Percentiles rank a stretch among this genome's conserved stretches.
These are phyloP conservation scores for Myotis lucifugus DNA, from an alignment of 2,113 vertebrate species.

Conservation along the genomic window DNA sequence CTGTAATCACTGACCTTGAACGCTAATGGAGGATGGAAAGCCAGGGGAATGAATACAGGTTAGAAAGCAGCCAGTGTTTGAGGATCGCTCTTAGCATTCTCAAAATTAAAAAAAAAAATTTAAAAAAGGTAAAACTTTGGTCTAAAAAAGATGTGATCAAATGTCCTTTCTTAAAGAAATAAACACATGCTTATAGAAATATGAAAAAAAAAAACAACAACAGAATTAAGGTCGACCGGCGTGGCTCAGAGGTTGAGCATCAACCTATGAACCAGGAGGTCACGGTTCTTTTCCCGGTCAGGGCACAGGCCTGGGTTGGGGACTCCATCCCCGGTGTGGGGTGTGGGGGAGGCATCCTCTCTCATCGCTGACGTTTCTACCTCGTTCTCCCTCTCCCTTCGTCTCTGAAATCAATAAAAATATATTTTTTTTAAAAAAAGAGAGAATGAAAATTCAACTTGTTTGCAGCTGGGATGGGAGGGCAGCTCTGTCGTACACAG, in stretches of 20 bases:
- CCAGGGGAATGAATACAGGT: background rate
- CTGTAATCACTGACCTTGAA: fast-evolving
- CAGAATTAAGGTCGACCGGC: too few species aligned
- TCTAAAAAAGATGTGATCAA: background rate
- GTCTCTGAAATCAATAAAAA: too few species aligned
- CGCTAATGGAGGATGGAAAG: fast-evolving
- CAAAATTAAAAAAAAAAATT: background rate
- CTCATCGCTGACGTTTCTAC: too few species aligned
- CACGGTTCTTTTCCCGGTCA: too few species aligned
- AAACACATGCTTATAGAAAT: background rate
- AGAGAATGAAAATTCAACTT: background rate
- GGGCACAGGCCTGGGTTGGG: too few species aligned
- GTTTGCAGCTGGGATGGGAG: background rate
- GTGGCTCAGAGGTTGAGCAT: too few species aligned
- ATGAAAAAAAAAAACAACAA: too few species aligned
- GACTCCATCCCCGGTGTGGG: too few species aligned
- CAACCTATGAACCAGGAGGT: too few species aligned
- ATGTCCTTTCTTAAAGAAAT: background rate
- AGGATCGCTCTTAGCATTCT: background rate
- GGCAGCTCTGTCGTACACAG: too few species aligned
- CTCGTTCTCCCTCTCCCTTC: too few species aligned
- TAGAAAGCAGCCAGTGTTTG: background rate
- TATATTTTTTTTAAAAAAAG: background rate
- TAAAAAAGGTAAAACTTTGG: background rate
- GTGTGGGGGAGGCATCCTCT: too few species aligned